Percentiles rank a stretch among this genome's conserved stretches.
phyloP scores from a whole-genome alignment of 2,888 invertebrate genomes.

The Tyria jacobaeae region DNA sequence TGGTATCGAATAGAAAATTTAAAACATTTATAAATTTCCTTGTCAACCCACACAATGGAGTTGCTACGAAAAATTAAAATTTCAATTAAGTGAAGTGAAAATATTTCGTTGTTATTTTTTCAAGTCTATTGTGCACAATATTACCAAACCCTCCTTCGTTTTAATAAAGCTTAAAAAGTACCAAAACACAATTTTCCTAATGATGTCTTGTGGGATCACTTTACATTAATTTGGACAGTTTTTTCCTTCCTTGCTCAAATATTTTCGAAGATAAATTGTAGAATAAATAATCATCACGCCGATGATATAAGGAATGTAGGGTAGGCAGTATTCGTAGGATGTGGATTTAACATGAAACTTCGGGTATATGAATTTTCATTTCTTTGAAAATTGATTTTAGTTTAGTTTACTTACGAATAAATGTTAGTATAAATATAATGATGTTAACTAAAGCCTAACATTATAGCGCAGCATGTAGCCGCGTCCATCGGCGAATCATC shows the following conservation, averaged over 20 bases:
- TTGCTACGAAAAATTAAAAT: slow-evolving; percentile 15
- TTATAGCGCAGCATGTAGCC: too few relatives aligned
- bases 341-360: not conserved
- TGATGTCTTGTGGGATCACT: slow-evolving; percentile 23
- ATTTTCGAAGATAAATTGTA: slow-evolving; percentile 15
- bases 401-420: too few relatives aligned
- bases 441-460: too few relatives aligned
- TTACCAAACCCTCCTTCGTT: slow-evolving; percentile 10
- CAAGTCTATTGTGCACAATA: slow-evolving; percentile 17
- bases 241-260: slow-evolving; percentile 11
- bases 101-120: slow-evolving; percentile 22
- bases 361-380: not conserved
- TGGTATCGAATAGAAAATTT: slow-evolving; percentile 18
- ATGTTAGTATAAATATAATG: too few relatives aligned
- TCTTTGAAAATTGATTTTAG: too few relatives aligned
- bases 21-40: slow-evolving; percentile 24
- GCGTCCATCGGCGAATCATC: too few relatives aligned
- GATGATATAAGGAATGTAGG: slow-evolving; percentile 1
- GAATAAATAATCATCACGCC: slow-evolving; percentile 11
- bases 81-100: slow-evolving; percentile 16
- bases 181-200: slow-evolving; percentile 20
- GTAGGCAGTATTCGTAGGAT: not conserved
- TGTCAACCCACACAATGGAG: slow-evolving; percentile 20
- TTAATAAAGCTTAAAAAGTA: slow-evolving; percentile 23
- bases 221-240: slow-evolving; percentile 20